Base-by-base conservation (phyloP, 2,888 invertebrate genomes). In the Caenorhabditis doughertyi region DNA sequence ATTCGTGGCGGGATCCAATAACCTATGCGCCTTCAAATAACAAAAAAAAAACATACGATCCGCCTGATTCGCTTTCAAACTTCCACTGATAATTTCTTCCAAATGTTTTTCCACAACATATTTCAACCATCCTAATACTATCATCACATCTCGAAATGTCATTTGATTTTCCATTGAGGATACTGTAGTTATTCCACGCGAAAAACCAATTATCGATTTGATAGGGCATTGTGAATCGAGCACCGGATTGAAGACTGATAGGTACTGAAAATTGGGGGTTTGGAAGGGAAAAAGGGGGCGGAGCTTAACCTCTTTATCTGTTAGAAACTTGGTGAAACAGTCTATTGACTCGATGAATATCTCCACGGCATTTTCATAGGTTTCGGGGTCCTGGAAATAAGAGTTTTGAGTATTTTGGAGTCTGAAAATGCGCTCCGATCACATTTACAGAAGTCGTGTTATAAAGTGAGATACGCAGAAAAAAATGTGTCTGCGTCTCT, bases 101-200 rank as follows among this genome's bases (percentile, higher is more conserved):
- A 32, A 68, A 11, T 5, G 9, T 0, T 3, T 44, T 27, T 77
- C 68, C 1, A 23, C 68, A 1, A 68, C 44, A 18, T 42, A 27
- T 18, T 77, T 77, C 42, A 77, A 9, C 77, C 77, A 77, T 2
- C 23, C 21, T 2, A 77, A 21, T n/a, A 77, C 68, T 11, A 55
- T 62, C 68, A 77, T 77, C 8, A 77, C 58, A n/a, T 77, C 68
- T 32, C 77, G 77, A 53, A 77, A 77, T 2, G 44, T 23, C 2
- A 23, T 35, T 0, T 13, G 3, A 35, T 35, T 25, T 2, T 27
- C 27, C 9, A 3, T 62, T 32, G 42, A 53, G 5, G n/a, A 49
- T 8, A 65, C 65, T 0, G 5, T 25, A 0, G 68, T 18, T 16
- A 76, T 27, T 3, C 49, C 25, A 39, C 32, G 53, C 3, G 68